Percentiles rank a stretch among this genome's conserved stretches.
Conservation (phyloP, 2,797 vertebrate genomes). For the Taeniopygia guttata region DNA sequence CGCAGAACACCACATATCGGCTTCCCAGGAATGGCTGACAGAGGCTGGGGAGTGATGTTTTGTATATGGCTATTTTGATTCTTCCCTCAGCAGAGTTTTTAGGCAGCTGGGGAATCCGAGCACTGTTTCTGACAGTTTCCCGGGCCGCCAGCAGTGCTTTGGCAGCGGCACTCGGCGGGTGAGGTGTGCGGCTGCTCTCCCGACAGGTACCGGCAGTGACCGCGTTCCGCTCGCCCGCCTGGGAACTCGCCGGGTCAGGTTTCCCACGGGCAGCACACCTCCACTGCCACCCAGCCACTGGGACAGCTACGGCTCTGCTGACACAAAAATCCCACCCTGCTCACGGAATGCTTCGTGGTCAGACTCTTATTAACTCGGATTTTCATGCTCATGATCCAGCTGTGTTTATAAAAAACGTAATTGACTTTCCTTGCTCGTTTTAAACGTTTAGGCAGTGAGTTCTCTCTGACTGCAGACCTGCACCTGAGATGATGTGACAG, state of each 20-base stretch:
- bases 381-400: background rate
- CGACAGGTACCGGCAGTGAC: background rate
- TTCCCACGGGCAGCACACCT: slow-evolving; percentile 59
- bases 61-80: background rate
- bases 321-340: background rate
- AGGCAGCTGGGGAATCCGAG: background rate
- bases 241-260: slow-evolving; percentile 27
- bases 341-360: background rate
- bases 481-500: background rate
- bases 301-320: background rate
- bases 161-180: background rate
- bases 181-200: background rate
- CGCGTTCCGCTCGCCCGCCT: background rate
- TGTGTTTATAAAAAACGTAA: background rate
- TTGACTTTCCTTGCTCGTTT: background rate
- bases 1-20: fast-evolving
- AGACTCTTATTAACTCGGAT: background rate
- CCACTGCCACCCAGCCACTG: background rate
- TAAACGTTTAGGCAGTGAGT: background rate
- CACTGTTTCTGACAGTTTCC: background rate
- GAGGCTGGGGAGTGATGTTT: background rate
- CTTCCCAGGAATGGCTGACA: background rate
- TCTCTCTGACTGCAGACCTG: background rate
- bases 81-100: background rate
- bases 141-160: background rate